Evolutionary conservation across 2,888 invertebrate genomes (phyloP).

Genomic region (Frankliniella fusca): DNA sequence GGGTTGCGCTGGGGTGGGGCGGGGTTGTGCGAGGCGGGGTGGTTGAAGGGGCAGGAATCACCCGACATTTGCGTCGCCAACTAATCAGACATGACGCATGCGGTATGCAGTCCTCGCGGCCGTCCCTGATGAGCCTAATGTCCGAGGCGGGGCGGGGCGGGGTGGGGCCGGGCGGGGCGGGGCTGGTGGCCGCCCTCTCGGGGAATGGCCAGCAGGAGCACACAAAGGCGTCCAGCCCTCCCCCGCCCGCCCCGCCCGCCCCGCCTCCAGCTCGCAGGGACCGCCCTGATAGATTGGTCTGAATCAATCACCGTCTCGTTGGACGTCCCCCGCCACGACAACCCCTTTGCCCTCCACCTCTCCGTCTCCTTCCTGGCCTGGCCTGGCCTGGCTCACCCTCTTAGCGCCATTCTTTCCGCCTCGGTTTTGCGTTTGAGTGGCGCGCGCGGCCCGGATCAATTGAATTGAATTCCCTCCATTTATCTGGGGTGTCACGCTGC

Average conservation of each 20-base stretch:
- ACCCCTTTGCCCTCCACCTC: background rate
- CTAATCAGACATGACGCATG: constrained; percentile 22
- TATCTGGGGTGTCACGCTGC: background rate
- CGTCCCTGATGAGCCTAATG: background rate
- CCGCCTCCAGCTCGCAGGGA: background rate
- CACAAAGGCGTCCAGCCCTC: background rate
- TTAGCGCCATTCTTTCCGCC: no score
- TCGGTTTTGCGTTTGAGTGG: background rate
- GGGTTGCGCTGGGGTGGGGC: background rate
- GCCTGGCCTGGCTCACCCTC: background rate
- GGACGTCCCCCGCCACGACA: background rate
- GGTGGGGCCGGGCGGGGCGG: no score
- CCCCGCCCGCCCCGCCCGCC: background rate
- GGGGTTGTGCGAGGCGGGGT: no score
- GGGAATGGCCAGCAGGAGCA: background rate
- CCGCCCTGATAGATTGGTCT: background rate
- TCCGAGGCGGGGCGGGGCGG: background rate
- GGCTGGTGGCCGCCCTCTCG: background rate
- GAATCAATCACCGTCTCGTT: constrained; percentile 4
- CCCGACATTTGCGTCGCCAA: background rate
- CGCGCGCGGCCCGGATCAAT: background rate
- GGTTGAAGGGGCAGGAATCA: background rate
- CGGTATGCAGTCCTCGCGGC: background rate
- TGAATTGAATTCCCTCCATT: constrained; percentile 5
- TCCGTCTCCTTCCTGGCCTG: background rate